A percentile compares a stretch with the other conserved stretches of the same genome.
Evolutionary conservation across 2,113 vertebrate species (phyloP).

Genomic region (Pandion haliaetus): DNA sequence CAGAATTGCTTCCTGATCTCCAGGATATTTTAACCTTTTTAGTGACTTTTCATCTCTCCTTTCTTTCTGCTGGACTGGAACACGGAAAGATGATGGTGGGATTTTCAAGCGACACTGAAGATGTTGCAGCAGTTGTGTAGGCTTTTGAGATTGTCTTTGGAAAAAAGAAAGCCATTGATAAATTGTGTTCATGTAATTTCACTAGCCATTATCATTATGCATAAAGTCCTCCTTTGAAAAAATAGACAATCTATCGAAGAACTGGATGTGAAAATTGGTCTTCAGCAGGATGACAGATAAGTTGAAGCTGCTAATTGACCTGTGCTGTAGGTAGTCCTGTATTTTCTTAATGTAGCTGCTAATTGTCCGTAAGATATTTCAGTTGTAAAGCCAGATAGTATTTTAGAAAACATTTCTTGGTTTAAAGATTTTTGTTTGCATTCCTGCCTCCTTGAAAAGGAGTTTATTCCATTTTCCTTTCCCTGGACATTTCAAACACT

Average conservation of each 20-base stretch:
- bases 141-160: not conserved
- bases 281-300: not conserved
- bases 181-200: not conserved
- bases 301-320: not conserved
- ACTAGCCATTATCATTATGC: not conserved
- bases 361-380: not conserved
- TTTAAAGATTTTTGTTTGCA: not conserved
- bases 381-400: not conserved
- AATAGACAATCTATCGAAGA: conserved; percentile 10
- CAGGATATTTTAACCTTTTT: not conserved
- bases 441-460: not conserved
- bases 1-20: not conserved
- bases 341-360: not conserved
- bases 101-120: not conserved
- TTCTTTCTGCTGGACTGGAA: not conserved
- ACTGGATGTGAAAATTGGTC: conserved; percentile 11
- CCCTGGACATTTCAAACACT: not conserved
- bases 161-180: not conserved
- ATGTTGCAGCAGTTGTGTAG: not conserved
- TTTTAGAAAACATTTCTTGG: not conserved
- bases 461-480: not conserved
- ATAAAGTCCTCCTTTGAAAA: not conserved
- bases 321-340: not conserved
- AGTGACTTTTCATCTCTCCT: not conserved
- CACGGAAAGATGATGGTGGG: not conserved